These are phyloP conservation scores for Formica exsecta DNA, from an alignment of 1,140 invertebrate genomes.

Conservation along the genomic window DNA sequence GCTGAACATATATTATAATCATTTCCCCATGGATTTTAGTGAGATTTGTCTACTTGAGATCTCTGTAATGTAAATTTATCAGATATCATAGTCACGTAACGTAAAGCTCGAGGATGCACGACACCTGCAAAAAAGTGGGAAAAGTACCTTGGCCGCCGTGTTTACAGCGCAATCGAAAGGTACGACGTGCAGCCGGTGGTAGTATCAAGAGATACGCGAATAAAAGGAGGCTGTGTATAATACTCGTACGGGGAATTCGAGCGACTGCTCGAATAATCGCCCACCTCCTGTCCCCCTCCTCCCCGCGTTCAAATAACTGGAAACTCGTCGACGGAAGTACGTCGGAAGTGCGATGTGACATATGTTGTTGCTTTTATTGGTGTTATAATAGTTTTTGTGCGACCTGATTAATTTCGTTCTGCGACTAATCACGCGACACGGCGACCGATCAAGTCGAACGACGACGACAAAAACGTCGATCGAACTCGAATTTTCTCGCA, in stretches of 20 bases:
- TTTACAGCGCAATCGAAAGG: conserved; percentile 26
- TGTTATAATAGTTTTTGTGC: not conserved
- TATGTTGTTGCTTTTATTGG: not conserved
- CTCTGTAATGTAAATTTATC: not conserved
- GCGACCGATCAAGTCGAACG: conserved; percentile 24
- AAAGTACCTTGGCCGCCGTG: not conserved
- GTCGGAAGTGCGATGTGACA: not conserved
- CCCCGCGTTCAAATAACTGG: conserved; percentile 80
- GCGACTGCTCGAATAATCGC: conserved; percentile 83
- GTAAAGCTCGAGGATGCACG: conserved; percentile 14
- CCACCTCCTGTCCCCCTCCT: conserved; percentile 75
- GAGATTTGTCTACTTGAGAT: not conserved
- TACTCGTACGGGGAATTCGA: conserved; percentile 79
- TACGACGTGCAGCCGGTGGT: not conserved
- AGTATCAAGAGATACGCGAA: conserved; percentile 41
- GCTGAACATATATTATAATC: conserved; percentile 4
- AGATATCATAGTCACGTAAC: not conserved
- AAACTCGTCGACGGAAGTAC: conserved; percentile 80
- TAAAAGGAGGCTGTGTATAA: conserved; percentile 39
- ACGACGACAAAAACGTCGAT: conserved; percentile 24
- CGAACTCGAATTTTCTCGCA: conserved; percentile 24
- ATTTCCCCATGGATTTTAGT: too few species aligned
- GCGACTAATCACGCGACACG: conserved; percentile 25
- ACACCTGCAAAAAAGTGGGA: conserved; percentile 25
- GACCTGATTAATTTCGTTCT: conserved; percentile 22